A percentile compares a stretch with the other conserved stretches of the same genome.
phyloP scores from a whole-genome alignment of 2,113 vertebrate genomes.

The Nematolebias whitei region DNA sequence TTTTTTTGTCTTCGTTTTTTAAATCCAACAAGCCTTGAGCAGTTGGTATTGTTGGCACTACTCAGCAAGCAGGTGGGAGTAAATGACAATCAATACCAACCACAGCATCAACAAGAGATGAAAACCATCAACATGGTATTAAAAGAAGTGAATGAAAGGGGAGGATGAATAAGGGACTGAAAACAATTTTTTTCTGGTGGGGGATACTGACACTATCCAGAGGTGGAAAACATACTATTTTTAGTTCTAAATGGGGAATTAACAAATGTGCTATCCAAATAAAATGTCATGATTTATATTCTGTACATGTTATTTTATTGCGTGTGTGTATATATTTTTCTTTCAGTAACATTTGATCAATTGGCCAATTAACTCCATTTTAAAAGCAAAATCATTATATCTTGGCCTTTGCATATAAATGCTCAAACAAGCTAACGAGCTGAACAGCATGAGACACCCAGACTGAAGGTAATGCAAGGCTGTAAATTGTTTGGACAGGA shows the following conservation, averaged over 20 bases:
- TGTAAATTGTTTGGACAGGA: slow-evolving; percentile 30
- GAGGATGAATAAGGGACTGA: slow-evolving; percentile 6
- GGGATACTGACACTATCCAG: slow-evolving; percentile 20
- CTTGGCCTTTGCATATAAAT: slow-evolving; percentile 10
- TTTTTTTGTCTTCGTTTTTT: too few species aligned
- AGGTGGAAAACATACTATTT: slow-evolving; percentile 20
- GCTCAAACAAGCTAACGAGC: not conserved
- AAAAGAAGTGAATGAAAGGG: slow-evolving; percentile 47
- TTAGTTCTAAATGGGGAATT: slow-evolving; percentile 12
- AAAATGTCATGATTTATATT: not conserved
- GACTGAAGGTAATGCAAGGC: slow-evolving; percentile 25
- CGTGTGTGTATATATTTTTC: fast-evolving
- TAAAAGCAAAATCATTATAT: slow-evolving; percentile 4
- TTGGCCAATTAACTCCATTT: not conserved
- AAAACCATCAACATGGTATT: slow-evolving; percentile 28
- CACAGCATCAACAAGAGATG: slow-evolving; percentile 48
- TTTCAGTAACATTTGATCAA: not conserved
- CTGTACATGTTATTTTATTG: not conserved
- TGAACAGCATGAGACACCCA: slow-evolving; percentile 22
- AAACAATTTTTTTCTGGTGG: slow-evolving; percentile 11
- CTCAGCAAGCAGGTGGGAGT: slow-evolving; percentile 51
- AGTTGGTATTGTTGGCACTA: slow-evolving; percentile 32
- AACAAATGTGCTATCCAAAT: not conserved
- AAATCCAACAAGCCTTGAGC: slow-evolving; percentile 28
- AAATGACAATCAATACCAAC: slow-evolving; percentile 59